Percentiles rank a stretch among this genome's conserved stretches.
Conservation (phyloP, 2,797 vertebrate species). For the Erpetoichthys calabaricus region DNA sequence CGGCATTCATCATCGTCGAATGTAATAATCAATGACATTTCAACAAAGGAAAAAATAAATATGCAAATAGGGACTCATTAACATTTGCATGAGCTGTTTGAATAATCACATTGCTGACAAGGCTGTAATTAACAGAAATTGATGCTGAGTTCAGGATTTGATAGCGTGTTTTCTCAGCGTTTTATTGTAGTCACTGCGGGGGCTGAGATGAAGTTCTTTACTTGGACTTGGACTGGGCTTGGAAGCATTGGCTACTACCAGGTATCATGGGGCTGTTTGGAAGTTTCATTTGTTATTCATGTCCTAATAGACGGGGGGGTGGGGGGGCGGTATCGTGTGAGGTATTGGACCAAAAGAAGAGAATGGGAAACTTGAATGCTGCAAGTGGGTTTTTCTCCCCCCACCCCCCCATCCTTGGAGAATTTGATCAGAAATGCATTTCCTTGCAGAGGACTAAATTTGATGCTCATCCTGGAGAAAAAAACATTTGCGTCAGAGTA, state of each 20-base stretch:
- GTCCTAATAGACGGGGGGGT: no score
- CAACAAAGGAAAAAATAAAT: conserved; percentile 99
- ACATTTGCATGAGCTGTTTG: conserved; percentile 98
- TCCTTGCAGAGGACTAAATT: no score
- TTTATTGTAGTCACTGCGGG: conserved; percentile 64
- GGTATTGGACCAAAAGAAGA: no score
- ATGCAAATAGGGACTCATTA: conserved; percentile 99
- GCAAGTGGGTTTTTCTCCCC: no score
- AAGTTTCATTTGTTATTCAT: conserved; percentile 28
- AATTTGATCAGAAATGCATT: no score
- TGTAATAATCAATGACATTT: conserved; percentile 99
- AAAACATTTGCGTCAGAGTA: no score
- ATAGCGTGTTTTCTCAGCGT: conserved; percentile 63
- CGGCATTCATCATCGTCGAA: conserved; percentile 97
- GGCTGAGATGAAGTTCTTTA: conserved; percentile 61
- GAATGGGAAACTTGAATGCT: no score
- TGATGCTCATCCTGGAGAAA: no score
- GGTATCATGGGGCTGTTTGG: conserved; percentile 45
- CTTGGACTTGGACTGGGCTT: conserved; percentile 52
- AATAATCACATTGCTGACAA: conserved; percentile 97
- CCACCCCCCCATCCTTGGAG: no score
- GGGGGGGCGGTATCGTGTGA: no score
- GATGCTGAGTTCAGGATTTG: conserved; percentile 85
- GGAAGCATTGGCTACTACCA: conserved; percentile 47
- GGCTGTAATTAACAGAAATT: conserved; percentile 93